Conservation (phyloP, 1,140 invertebrate species). For the Drosophila ohnishii region DNA sequence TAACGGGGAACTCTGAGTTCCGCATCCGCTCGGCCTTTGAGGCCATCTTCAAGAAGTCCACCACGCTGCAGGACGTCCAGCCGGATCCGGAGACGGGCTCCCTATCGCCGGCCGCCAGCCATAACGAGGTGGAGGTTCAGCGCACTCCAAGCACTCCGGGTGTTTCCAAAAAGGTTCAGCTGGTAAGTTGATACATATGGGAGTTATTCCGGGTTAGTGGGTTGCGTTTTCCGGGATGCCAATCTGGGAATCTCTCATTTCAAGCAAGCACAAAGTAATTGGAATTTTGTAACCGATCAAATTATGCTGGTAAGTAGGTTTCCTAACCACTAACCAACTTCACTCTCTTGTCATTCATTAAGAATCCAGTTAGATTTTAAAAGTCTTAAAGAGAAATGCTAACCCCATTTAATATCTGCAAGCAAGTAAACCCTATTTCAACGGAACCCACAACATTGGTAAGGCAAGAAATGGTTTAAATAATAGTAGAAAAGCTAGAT, state of each 20-base stretch:
- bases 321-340: neutral
- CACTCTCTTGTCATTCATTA: neutral
- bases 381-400: slow-evolving; percentile 20
- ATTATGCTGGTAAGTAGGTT: slow-evolving; percentile 70
- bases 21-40: slow-evolving; percentile 94
- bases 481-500: slow-evolving; percentile 2
- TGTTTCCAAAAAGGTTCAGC: slow-evolving; percentile 93
- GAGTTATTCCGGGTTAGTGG: too few relatives aligned
- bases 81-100: slow-evolving; percentile 86
- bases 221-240: neutral
- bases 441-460: slow-evolving; percentile 29
- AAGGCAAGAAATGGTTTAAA: neutral
- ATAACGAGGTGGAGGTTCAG: slow-evolving; percentile 75
- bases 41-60: slow-evolving; percentile 93
- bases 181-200: slow-evolving; percentile 86
- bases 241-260: slow-evolving; percentile 34
- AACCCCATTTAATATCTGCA: slow-evolving; percentile 66
- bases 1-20: slow-evolving; percentile 91
- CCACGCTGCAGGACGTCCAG: slow-evolving; percentile 91
- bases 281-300: slow-evolving; percentile 72
- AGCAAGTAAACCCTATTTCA: slow-evolving; percentile 74
- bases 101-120: slow-evolving; percentile 58
- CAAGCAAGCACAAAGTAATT: slow-evolving; percentile 78
- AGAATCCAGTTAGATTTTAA: slow-evolving; percentile 1
- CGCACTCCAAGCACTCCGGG: slow-evolving; percentile 88